Percentiles rank a stretch among this genome's conserved stretches.
phyloP scores from a whole-genome alignment of 2,888 invertebrate species.

The Volucella inanis region DNA sequence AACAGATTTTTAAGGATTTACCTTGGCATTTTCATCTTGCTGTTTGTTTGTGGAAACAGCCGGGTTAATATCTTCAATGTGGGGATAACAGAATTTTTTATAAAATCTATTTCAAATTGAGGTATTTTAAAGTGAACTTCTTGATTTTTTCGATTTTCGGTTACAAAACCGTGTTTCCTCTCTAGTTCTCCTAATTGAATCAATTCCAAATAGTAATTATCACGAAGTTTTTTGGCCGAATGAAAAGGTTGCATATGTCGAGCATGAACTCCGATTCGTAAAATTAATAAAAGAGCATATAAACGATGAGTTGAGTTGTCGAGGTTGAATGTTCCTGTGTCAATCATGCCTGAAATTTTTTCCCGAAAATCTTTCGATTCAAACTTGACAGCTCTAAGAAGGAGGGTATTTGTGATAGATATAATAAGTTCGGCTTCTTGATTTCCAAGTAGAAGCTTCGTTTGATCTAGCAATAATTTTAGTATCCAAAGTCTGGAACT shows the following conservation, averaged over 20 bases:
- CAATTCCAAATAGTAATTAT: slow-evolving; percentile 57
- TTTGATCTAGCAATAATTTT: slow-evolving; percentile 35
- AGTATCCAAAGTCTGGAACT: slow-evolving; percentile 50
- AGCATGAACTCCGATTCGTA: slow-evolving; percentile 36
- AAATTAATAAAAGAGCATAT: slow-evolving; percentile 37
- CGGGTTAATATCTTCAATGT: slow-evolving; percentile 42
- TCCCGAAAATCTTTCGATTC: slow-evolving; percentile 16
- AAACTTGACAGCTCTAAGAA: slow-evolving; percentile 24
- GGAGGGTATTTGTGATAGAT: background rate
- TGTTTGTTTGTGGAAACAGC: slow-evolving; percentile 45
- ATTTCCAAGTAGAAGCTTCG: background rate
- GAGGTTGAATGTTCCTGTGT: slow-evolving; percentile 17
- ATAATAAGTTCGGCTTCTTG: slow-evolving; percentile 6
- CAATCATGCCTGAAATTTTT: slow-evolving; percentile 27
- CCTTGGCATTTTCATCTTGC: slow-evolving; percentile 22
- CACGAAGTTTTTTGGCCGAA: slow-evolving; percentile 53
- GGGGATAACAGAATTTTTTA: slow-evolving; percentile 36
- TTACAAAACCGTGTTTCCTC: slow-evolving; percentile 3
- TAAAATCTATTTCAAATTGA: slow-evolving; percentile 51
- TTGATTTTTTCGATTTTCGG: slow-evolving; percentile 36
- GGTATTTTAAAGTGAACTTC: slow-evolving; percentile 30
- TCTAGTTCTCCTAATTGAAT: slow-evolving; percentile 42
- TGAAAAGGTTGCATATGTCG: slow-evolving; percentile 61
- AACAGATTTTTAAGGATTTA: background rate
- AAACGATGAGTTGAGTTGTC: slow-evolving; percentile 16